Evolutionary conservation across 2,113 vertebrate species (phyloP), one percentile per base, ranked within the genome.

Genomic region (Phalacrocorax aristotelis): DNA sequence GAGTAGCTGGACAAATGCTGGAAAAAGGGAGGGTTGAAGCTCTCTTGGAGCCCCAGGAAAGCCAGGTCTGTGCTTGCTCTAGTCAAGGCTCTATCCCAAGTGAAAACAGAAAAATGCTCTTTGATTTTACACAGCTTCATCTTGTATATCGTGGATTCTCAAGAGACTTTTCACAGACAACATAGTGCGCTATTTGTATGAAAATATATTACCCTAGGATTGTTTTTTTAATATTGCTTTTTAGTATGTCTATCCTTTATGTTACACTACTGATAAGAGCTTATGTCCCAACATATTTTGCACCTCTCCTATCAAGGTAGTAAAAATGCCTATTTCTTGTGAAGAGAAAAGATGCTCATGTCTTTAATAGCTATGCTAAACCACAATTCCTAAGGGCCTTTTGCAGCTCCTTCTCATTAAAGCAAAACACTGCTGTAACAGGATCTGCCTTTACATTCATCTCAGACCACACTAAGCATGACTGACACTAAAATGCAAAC

Each of bases 1-100:
- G 0, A 77, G 36, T 2, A 75, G 49, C 34, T 1, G 1, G 12
- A 48, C 6, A 27, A 74, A 52, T 1, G 16, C 11, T 65, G 40
- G 46, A 5, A 52, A 78, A 54, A 34, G 34, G 27, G 22, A 70
- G 8, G 13, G 15, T 0, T 84, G 42, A 87, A 42, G 42, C 13
- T 26, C 57, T 34, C 30, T 30, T 3, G 0, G 44, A 74, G 44
- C 5, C 48, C 10, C 49, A 26, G 57, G n/a, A 90, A 70, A 94
- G 60, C 20, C 49, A 80, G 26, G 29, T 27, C 58, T 77, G 15
- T 17, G 18, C 21, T 51, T 82, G 38, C n/a, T 71, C 25, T 13
- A 27, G 51, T 20, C 27, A 52, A 83, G 27, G 21, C 18, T 57
- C 34, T 23, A 49, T 3, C 7, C n/a, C 44, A 86, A 92, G 46